Percentiles rank a stretch among this genome's conserved stretches.
Evolutionary conservation across 2,113 vertebrate species (phyloP).

Genomic region (Oreochromis spilurus): DNA sequence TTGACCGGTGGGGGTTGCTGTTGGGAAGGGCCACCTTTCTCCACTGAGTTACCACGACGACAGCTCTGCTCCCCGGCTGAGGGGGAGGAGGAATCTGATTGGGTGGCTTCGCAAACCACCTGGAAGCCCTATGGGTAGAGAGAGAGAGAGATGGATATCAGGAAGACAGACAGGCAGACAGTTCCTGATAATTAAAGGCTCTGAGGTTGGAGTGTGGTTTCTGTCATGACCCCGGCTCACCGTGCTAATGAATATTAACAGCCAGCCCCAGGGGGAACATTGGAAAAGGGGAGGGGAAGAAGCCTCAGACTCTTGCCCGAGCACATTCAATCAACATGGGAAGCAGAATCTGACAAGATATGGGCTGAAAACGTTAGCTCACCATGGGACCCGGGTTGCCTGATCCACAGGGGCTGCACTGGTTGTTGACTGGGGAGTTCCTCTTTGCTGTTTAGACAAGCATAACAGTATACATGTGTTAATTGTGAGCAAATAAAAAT

Average conservation of each 20-base stretch:
- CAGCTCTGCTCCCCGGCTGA: conserved; percentile 81
- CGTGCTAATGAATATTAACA: conserved; percentile 51
- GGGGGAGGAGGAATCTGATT: conserved; percentile 79
- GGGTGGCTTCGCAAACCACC: conserved; percentile 86
- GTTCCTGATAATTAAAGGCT: conserved; percentile 15
- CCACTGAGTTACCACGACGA: conserved; percentile 89
- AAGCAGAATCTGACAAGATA: neutral
- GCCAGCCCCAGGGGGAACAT: neutral
- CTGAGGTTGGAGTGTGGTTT: neutral
- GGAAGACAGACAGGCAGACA: neutral
- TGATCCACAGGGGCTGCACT: conserved; percentile 80
- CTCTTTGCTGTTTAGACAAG: conserved; percentile 81
- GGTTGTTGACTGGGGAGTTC: conserved; percentile 88
- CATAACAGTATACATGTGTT: neutral
- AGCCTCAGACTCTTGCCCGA: neutral
- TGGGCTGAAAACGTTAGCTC: conserved; percentile 13
- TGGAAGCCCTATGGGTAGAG: conserved; percentile 78
- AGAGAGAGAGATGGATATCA: conserved; percentile 2
- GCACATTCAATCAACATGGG: conserved; percentile 17
- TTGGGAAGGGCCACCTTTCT: conserved; percentile 86
- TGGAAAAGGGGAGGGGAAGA: neutral
- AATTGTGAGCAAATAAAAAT: neutral
- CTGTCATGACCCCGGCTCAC: conserved; percentile 4
- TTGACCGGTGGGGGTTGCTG: conserved; percentile 81
- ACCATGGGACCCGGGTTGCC: conserved; percentile 77